Percentiles rank a stretch among this genome's conserved stretches.
These are phyloP conservation scores for Dipodomys merriami DNA, from an alignment of 2,113 vertebrate species.

Conservation along the genomic window DNA sequence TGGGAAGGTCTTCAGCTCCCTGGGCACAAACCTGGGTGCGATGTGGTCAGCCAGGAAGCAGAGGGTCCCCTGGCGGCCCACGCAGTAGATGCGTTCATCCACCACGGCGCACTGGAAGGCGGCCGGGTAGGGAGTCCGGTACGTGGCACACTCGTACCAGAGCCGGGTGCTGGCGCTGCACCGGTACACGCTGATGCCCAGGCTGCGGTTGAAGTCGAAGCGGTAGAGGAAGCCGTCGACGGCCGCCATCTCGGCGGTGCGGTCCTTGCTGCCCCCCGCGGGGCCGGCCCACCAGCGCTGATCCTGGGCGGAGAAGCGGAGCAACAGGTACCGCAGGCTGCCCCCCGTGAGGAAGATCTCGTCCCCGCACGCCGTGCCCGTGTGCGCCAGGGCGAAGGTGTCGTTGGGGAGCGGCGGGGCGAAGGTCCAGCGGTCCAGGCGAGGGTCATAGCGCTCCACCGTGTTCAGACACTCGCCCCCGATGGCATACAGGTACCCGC, in stretches of 20 bases:
- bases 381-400: slow-evolving; percentile 94
- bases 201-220: slow-evolving; percentile 89
- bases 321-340: slow-evolving; percentile 89
- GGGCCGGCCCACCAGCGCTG: slow-evolving; percentile 88
- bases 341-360: slow-evolving; percentile 94
- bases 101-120: slow-evolving; percentile 89
- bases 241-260: slow-evolving; percentile 89
- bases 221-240: slow-evolving; percentile 91
- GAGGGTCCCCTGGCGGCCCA: slow-evolving; percentile 88
- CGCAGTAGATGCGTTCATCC: slow-evolving; percentile 88
- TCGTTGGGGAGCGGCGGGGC: slow-evolving; percentile 91
- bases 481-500: slow-evolving; percentile 93
- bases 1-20: slow-evolving; percentile 87
- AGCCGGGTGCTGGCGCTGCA: slow-evolving; percentile 90
- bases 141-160: slow-evolving; percentile 92
- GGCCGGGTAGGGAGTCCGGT: slow-evolving; percentile 73
- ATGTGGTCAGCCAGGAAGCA: slow-evolving; percentile 91
- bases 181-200: slow-evolving; percentile 91
- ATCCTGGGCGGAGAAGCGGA: slow-evolving; percentile 87
- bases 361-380: slow-evolving; percentile 87
- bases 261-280: slow-evolving; percentile 84
- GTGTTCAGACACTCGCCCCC: slow-evolving; percentile 95
- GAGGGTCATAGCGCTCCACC: slow-evolving; percentile 94
- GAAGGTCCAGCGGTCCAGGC: slow-evolving; percentile 92
- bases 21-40: slow-evolving; percentile 90